Conservation (phyloP, 2,113 vertebrate species). For the Damaliscus lunatus region DNA sequence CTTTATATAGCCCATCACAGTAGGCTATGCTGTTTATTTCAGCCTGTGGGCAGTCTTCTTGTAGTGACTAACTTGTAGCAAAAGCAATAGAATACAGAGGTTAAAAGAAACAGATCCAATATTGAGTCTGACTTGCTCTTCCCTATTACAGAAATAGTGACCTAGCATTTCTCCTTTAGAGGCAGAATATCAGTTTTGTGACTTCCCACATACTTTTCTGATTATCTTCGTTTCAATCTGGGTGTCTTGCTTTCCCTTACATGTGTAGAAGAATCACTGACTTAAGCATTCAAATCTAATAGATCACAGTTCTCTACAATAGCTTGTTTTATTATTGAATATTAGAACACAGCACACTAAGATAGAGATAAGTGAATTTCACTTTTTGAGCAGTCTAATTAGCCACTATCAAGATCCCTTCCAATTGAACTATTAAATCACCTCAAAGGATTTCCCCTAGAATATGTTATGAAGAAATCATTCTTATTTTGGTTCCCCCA, state of each 20-base stretch:
- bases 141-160: neutral
- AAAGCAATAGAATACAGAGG: neutral
- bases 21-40: neutral
- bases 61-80: neutral
- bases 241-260: neutral
- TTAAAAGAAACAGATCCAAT: neutral
- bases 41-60: neutral
- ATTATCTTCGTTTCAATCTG: neutral
- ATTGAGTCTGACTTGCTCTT: neutral
- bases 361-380: neutral
- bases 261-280: neutral
- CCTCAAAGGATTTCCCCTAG: neutral
- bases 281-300: neutral
- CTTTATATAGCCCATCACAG: neutral
- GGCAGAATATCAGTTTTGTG: neutral
- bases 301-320: neutral
- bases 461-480: slow-evolving; percentile 25
- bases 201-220: neutral
- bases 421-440: neutral
- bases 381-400: neutral
- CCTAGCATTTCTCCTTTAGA: neutral
- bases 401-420: neutral
- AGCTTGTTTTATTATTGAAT: neutral
- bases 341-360: neutral
- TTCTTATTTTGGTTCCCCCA: neutral